These are phyloP conservation scores for Rhipidura dahli DNA, from an alignment of 2,113 vertebrate species.

Conservation along the genomic window DNA sequence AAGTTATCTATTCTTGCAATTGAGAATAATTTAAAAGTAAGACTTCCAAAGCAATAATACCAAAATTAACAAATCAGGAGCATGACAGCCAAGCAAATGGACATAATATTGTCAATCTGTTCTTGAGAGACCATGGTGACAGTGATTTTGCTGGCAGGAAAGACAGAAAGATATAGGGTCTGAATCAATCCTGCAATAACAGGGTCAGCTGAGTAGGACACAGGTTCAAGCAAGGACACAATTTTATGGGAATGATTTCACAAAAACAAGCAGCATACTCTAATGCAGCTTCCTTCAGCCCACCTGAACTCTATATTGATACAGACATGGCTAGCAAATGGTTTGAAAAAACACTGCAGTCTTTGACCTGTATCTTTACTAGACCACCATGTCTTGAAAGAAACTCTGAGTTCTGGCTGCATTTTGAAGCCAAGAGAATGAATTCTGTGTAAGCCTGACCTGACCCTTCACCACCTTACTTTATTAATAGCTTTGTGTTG, in stretches of 20 bases:
- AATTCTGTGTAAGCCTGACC: not conserved
- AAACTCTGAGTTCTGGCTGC: not conserved
- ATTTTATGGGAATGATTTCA: not conserved
- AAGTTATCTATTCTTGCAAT: not conserved
- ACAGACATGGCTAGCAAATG: not conserved
- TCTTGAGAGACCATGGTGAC: not conserved
- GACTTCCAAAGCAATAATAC: not conserved
- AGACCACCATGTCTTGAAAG: not conserved
- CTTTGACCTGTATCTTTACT: not conserved
- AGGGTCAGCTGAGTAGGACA: not conserved
- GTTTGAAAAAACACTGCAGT: not conserved
- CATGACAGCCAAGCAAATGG: not conserved
- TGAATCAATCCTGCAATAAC: not conserved
- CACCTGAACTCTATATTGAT: not conserved
- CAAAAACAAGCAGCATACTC: not conserved
- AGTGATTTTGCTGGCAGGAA: not conserved
- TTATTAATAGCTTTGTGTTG: not conserved
- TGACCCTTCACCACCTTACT: not conserved
- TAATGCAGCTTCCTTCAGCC: not conserved
- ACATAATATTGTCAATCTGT: not conserved
- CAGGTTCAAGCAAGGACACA: not conserved
- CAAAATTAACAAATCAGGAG: not conserved
- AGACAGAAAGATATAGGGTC: not conserved
- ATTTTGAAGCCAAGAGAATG: not conserved
- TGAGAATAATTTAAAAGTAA: not conserved